Evolutionary conservation across 2,888 invertebrate species (phyloP).

Genomic region (Calliphora vomitoria): DNA sequence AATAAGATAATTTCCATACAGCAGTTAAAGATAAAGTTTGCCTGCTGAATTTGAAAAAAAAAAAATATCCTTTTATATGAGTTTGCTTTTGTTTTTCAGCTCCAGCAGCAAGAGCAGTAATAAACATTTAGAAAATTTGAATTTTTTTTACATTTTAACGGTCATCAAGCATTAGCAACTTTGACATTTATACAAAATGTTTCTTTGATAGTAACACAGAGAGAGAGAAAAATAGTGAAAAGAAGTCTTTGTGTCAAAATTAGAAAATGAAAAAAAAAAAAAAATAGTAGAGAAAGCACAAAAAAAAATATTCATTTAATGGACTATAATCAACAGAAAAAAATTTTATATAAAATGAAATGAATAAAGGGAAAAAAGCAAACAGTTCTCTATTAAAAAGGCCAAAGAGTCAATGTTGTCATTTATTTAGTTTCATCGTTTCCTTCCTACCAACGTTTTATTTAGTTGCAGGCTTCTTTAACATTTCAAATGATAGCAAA

Average conservation of each 20-base stretch:
- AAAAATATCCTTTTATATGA: background rate
- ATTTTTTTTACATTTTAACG: slow-evolving; percentile 47
- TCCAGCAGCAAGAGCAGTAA: background rate
- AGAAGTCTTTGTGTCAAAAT: slow-evolving; percentile 10
- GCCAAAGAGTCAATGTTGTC: slow-evolving; percentile 68
- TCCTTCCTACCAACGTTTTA: slow-evolving; percentile 10
- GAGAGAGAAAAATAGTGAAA: background rate
- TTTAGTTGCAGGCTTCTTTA: slow-evolving; percentile 4
- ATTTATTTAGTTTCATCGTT: slow-evolving; percentile 57
- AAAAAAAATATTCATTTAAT: slow-evolving; percentile 17
- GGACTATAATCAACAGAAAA: background rate
- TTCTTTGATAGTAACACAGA: background rate
- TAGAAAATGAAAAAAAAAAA: background rate
- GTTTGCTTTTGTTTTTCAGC: background rate
- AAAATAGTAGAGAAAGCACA: background rate
- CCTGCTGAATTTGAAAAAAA: too few species aligned
- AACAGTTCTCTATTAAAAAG: slow-evolving; percentile 52
- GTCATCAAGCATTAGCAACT: slow-evolving; percentile 61
- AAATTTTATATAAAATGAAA: slow-evolving; percentile 16
- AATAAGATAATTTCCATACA: too few species aligned
- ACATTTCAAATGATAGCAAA: background rate
- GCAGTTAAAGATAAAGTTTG: too few species aligned
- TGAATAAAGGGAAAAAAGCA: slow-evolving; percentile 8
- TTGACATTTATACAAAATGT: slow-evolving; percentile 61
- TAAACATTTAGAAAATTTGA: slow-evolving; percentile 31